A percentile compares a stretch with the other conserved stretches of the same genome.
These are phyloP conservation scores for Zootoca vivipara DNA, from an alignment of 2,113 vertebrate genomes.

Conservation along the genomic window DNA sequence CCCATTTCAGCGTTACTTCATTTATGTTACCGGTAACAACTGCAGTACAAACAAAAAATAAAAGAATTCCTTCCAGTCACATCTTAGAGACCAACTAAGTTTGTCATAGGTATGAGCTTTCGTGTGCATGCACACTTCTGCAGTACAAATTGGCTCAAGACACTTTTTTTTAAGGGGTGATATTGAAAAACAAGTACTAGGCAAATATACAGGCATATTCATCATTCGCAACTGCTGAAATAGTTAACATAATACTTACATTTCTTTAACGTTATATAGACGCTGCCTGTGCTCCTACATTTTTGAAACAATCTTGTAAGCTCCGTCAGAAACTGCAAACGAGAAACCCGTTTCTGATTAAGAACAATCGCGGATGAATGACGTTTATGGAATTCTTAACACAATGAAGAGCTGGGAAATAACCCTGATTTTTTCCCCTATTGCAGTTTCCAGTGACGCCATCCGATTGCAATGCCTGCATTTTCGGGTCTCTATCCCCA, in stretches of 20 bases:
- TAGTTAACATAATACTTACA: slow-evolving; percentile 73
- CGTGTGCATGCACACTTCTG: no score
- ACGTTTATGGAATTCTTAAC: neutral
- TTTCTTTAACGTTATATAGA: slow-evolving; percentile 97
- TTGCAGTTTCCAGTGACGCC: neutral
- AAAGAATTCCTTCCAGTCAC: no score
- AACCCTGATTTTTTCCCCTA: neutral
- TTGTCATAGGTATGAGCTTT: no score
- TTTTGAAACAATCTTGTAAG: slow-evolving; percentile 97
- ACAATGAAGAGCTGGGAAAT: neutral
- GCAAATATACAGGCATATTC: neutral
- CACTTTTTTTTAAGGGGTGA: neutral
- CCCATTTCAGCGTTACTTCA: neutral
- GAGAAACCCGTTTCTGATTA: neutral
- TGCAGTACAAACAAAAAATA: neutral
- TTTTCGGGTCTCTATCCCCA: neutral
- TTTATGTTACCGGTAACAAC: neutral
- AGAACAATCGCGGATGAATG: accelerated
- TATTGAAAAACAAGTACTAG: neutral
- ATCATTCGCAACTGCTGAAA: neutral
- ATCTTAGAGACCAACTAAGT: no score
- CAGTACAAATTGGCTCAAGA: neutral
- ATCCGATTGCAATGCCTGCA: neutral
- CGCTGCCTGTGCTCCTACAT: slow-evolving; percentile 91
- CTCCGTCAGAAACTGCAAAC: slow-evolving; percentile 93